Conservation (phyloP, 2,113 vertebrate species). For the Apeltes quadracus region DNA sequence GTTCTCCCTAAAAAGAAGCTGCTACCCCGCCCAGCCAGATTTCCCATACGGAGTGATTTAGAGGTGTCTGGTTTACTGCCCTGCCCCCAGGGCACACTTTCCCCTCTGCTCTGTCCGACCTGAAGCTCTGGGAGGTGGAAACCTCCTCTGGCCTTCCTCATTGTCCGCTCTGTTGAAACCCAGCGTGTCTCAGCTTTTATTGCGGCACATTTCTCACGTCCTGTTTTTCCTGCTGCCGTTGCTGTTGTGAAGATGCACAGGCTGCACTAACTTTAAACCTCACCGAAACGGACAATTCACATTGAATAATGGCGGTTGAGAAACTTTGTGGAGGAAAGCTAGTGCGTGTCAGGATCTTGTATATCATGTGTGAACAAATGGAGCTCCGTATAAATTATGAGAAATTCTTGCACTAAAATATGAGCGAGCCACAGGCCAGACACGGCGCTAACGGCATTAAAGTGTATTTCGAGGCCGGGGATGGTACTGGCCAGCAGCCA, state of each 20-base stretch:
- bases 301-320: constrained; percentile 12
- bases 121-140: constrained; percentile 51
- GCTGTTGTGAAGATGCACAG: constrained; percentile 31
- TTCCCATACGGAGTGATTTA: constrained; percentile 82
- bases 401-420: constrained; percentile 56
- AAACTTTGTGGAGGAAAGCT: constrained; percentile 37
- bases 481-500: constrained; percentile 65
- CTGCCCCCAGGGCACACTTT: constrained; percentile 67
- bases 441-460: constrained; percentile 48
- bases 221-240: constrained; percentile 38
- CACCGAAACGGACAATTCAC: constrained; percentile 5
- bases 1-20: constrained; percentile 45
- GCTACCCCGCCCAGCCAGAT: constrained; percentile 59
- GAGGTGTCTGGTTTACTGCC: constrained; percentile 63
- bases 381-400: constrained; percentile 40
- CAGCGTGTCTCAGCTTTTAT: constrained; percentile 56
- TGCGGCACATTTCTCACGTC: constrained; percentile 24
- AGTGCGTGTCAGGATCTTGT: constrained; percentile 8
- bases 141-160: constrained; percentile 55
- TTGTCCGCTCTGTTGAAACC: constrained; percentile 64
- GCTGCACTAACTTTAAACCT: constrained; percentile 20
- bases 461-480: constrained; percentile 47
- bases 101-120: constrained; percentile 43
- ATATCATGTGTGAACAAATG: constrained; percentile 40
- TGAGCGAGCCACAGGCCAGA: constrained; percentile 37